phyloP scores from a whole-genome alignment of 92 coral and sea anemone genomes.

The Epizoanthus stellaris region DNA sequence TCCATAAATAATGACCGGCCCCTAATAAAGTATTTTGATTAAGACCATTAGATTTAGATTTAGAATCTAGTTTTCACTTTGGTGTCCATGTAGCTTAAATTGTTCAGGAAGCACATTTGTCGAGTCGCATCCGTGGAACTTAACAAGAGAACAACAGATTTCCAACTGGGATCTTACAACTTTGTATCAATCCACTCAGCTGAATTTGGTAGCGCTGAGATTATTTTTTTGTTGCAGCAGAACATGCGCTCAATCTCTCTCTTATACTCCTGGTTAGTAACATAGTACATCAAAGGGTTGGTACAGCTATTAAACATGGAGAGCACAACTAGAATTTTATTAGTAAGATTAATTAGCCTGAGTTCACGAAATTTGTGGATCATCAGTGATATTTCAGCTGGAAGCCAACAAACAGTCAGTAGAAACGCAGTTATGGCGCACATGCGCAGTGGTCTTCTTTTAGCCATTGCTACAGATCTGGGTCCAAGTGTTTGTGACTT shows the following conservation, averaged over 20 bases:
- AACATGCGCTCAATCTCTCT: conserved; percentile 21
- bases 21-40: too few species aligned
- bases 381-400: conserved; percentile 65
- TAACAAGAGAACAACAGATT: too few species aligned
- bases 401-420: conserved; percentile 71
- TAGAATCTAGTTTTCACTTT: too few species aligned
- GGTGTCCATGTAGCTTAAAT: too few species aligned
- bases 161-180: too few species aligned
- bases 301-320: conserved; percentile 53
- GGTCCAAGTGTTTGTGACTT: neutral
- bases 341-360: conserved; percentile 40
- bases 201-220: too few species aligned
- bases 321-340: conserved; percentile 45
- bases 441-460: conserved; percentile 65
- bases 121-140: too few species aligned
- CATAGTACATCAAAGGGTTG: conserved; percentile 70
- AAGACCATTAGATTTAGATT: too few species aligned
- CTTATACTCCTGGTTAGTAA: conserved; percentile 64
- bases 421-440: conserved; percentile 71
- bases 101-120: too few species aligned
- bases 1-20: too few species aligned
- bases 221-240: too few species aligned
- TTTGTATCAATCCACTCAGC: too few species aligned
- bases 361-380: conserved; percentile 48
- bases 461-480: conserved; percentile 4